Base-by-base conservation (phyloP, 2,888 invertebrate species). In the Erebia epiphron region DNA sequence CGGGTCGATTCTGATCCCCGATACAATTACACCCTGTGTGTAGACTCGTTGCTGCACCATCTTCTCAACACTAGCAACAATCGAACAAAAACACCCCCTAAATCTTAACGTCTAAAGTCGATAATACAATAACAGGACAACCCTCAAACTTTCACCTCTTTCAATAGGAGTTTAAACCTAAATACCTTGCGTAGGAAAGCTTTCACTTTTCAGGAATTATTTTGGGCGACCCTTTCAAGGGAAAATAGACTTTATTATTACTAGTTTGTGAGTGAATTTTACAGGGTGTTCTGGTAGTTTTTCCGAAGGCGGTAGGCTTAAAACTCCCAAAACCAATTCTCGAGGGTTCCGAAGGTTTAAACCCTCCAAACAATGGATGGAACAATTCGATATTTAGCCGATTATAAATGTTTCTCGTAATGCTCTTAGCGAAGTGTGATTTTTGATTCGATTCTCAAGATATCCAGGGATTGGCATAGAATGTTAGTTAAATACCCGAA, bases 121-220 rank as follows among this genome's bases (percentile, higher is more conserved):
- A 83, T 69, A 80, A 81, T 84, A 46, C 72, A 70, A 65, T 62
- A 76, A 76, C 81, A 74, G 57, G 70, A 69, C 76, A 76, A 77
- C 79, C 86, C 86, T 86, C 80, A 87, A 91, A 93, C 91, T 92
- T 93, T 92, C 92, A 92, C 92, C 92, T 92, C 92, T 92, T 92
- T 91, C 92, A 89, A 92, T 92, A 89, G 89, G 87, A 92, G 88
- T 92, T 92, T 91, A 91, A 91, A 93, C 91, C 91, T 91, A 92
- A 91, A 91, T 92, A 91, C 91, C 89, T 92, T 88, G 87, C 89
- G 90, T 89, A 89, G 88, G 88, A 90, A 88, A 88, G 91, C 92
- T 92, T 92, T 93, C 92, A 91, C 92, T 93, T 93, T 93, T 93
- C 92, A 91, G 92, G 88, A 90, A 91, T 91, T 89, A 90, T 90